Evolutionary conservation across 1,140 invertebrate species (phyloP).

Genomic region (Pseudomyrmex dendroicus): DNA sequence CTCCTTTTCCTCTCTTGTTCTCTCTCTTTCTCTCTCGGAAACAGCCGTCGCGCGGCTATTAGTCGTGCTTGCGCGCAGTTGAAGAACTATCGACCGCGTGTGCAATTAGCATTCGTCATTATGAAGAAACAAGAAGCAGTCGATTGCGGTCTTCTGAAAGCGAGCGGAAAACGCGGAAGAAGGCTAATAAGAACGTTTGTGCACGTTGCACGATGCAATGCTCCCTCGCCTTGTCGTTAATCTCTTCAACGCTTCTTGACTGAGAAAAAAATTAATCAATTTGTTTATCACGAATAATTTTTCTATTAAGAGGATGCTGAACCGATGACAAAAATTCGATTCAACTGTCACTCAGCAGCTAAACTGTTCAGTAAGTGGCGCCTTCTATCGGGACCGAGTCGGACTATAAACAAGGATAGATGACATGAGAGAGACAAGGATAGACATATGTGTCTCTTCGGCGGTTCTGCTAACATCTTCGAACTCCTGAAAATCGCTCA

Average conservation of each 20-base stretch:
- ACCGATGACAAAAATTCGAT: too few species aligned
- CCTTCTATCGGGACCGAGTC: too few species aligned
- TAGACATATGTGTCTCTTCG: too few species aligned
- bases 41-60: constrained; percentile 26
- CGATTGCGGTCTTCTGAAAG: constrained; percentile 18
- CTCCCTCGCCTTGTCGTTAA: constrained; percentile 13
- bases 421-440: too few species aligned
- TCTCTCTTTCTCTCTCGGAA: constrained; percentile 3
- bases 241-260: neutral
- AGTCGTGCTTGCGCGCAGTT: constrained; percentile 38
- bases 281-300: neutral
- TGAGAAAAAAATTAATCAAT: constrained; percentile 9
- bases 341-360: too few species aligned
- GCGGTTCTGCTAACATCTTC: too few species aligned
- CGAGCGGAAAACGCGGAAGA: constrained; percentile 3
- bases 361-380: too few species aligned
- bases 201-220: neutral
- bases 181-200: constrained; percentile 39
- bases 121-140: constrained; percentile 24
- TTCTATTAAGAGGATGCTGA: too few species aligned
- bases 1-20: neutral
- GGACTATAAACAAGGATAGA: too few species aligned
- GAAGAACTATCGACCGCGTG: constrained; percentile 41
- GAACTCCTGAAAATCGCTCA: too few species aligned
- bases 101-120: constrained; percentile 55